Evolutionary conservation across 2,797 vertebrate genomes (phyloP).

Genomic region (Coracias cyanogaster): DNA sequence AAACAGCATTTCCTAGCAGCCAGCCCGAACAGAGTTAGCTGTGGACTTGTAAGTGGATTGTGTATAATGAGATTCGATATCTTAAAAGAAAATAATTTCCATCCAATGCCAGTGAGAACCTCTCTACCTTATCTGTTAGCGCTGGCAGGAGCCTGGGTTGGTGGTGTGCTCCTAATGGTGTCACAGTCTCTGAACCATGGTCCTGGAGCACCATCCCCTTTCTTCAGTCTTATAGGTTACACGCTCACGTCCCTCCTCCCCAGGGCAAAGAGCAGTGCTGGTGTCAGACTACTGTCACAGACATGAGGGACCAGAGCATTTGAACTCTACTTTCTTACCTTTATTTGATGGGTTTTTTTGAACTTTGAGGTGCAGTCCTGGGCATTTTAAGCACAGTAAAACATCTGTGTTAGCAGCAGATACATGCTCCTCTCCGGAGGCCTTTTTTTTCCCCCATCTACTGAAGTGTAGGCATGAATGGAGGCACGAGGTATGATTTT

Average conservation of each 20-base stretch:
- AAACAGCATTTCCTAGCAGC: background rate
- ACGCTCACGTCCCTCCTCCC: fast-evolving
- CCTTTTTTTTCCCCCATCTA: background rate
- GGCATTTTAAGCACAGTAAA: background rate
- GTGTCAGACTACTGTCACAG: background rate
- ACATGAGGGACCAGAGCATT: background rate
- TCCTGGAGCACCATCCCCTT: background rate
- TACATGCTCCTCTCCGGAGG: background rate
- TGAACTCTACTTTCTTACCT: background rate
- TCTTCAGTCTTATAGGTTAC: fast-evolving
- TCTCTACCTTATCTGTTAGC: background rate
- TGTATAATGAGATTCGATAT: background rate
- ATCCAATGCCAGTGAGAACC: background rate
- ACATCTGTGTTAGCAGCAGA: background rate
- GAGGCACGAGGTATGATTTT: background rate
- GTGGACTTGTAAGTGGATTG: background rate
- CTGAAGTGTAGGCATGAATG: background rate
- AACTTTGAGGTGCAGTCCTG: background rate
- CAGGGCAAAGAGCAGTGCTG: background rate
- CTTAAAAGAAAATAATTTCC: slow-evolving; percentile 9
- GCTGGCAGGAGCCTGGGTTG: background rate
- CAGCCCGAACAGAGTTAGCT: background rate
- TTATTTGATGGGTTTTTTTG: background rate
- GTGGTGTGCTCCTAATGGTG: fast-evolving
- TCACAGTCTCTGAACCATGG: background rate